phyloP scores from a whole-genome alignment of 2,797 vertebrate species.

The Myotis myotis region DNA sequence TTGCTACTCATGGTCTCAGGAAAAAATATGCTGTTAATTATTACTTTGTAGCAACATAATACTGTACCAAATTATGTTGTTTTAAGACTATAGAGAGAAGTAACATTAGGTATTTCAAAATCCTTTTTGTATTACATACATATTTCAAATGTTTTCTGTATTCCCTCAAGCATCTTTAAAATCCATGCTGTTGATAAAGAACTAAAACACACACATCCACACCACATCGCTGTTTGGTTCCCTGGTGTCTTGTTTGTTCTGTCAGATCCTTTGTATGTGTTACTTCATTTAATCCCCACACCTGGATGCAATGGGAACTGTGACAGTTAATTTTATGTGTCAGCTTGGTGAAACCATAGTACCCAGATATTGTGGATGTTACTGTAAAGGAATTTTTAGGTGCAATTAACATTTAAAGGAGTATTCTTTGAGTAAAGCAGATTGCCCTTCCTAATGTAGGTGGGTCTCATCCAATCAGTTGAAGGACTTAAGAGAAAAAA shows the following conservation, averaged over 20 bases:
- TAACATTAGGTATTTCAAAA: not conserved
- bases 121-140: not conserved
- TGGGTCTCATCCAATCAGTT: not conserved
- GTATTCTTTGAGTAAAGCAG: not conserved
- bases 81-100: not conserved
- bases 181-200: not conserved
- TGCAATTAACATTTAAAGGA: not conserved
- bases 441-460: not conserved
- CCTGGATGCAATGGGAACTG: not conserved
- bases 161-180: not conserved
- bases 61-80: not conserved
- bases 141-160: not conserved
- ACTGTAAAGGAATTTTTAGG: not conserved
- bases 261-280: not conserved
- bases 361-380: not conserved
- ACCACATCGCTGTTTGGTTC: not conserved
- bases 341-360: not conserved
- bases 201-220: not conserved
- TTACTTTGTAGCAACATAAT: not conserved
- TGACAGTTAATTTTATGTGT: not conserved
- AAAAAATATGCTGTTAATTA: not conserved
- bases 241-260: not conserved
- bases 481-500: not conserved
- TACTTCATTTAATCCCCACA: not conserved
- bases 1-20: not conserved